phyloP scores from a whole-genome alignment of 2,888 invertebrate species.

The Tipula lateralis region DNA sequence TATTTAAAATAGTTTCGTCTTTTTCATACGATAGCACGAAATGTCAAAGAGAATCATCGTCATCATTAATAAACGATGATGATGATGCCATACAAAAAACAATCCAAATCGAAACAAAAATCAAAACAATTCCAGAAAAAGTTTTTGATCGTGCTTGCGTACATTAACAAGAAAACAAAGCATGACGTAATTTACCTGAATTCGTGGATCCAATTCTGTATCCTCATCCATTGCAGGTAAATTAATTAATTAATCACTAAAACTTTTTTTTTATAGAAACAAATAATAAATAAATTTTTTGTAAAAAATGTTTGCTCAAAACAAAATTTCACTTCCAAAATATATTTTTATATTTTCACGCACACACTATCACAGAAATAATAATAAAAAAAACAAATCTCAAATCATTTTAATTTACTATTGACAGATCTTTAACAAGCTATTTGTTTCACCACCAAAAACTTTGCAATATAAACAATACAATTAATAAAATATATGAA shows the following conservation, averaged over 20 bases:
- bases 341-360: neutral
- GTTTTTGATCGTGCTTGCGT: neutral
- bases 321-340: slow-evolving; percentile 6
- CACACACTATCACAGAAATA: neutral
- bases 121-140: neutral
- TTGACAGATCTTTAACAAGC: neutral
- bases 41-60: neutral
- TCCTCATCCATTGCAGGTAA: slow-evolving; percentile 33
- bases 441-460: neutral
- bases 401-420: neutral
- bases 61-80: neutral
- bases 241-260: neutral
- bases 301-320: neutral
- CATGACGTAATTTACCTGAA: slow-evolving; percentile 46
- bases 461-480: neutral
- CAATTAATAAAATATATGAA: neutral
- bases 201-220: slow-evolving; percentile 51
- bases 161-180: neutral
- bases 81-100: neutral
- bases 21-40: neutral
- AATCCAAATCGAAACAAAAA: neutral
- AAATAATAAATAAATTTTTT: neutral
- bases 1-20: neutral
- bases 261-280: neutral
- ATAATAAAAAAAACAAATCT: neutral